Evolutionary conservation across 2,888 invertebrate species (phyloP), one percentile per base, ranked within the genome.

Genomic region (Papilio gigon): DNA sequence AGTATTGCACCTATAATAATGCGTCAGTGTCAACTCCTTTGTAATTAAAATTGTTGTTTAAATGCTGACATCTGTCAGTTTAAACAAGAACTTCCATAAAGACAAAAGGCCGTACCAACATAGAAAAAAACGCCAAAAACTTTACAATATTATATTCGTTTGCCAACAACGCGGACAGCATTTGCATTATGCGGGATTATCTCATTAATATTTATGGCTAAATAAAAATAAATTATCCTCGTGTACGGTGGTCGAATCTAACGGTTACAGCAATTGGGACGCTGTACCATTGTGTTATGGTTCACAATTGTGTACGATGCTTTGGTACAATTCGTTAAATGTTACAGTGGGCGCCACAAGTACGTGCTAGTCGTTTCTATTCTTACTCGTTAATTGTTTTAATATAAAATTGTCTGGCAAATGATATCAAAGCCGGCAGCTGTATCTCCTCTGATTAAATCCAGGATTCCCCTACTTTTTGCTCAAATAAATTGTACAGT

Each of bases 181-280:
- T 80, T 80, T 78, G 79, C 79, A 80, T 82, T 81, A 81, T 80
- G 81, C 81, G 80, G 80, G 80, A 79, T 79, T 78, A 80, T 79
- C 80, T 80, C 79, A 82, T 83, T 81, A 82, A 83, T 83, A 83
- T 83, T 82, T 81, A 83, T 82, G 77, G 77, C 74, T 80, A 76
- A 79, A 82, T 82, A 81, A 83, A 80, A 80, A 81, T 81, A 81
- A 81, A 80, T 80, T 80, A 80, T 78, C 76, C 77, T 75, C 74
- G 76, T 73, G 76, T 77, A 77, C 74, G 72, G 75, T 70, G 71
- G 73, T 72, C 74, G 72, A 72, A 72, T 69, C 71, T 72, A 68
- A 70, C 62, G 69, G 71, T 67, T 4, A 50, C 63, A 50, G 60
- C 58, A 67, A 44, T 62, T 35, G 65, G 68, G 58, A 61, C 71